Base-by-base conservation (phyloP, 2,113 vertebrate species). In the Tricholaema leucomelas region DNA sequence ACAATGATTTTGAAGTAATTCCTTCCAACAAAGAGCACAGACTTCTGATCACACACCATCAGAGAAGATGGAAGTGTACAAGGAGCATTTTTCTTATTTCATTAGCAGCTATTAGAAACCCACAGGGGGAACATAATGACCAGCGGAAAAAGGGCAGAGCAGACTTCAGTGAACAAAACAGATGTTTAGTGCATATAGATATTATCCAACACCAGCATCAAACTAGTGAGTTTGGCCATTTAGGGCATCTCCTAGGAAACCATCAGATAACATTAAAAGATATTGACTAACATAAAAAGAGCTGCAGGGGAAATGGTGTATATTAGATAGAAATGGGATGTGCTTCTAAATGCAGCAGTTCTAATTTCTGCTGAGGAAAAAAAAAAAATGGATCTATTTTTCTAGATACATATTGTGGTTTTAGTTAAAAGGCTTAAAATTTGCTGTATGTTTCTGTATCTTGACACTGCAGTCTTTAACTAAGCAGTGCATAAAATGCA, bases 221-320 rank as follows among this genome's bases (percentile, higher is more conserved):
- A 91, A 96, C 96, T 75, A 73, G 87, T 92, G 92, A 95, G 95
- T 95, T 90, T 96, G 95, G 96, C 96, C 94, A 67, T 96, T 94
- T 97, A 97, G 97, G 97, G 95, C 97, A 97, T 98, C 97, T 97
- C 97, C 97, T 98, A 98, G 97, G 98, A 97, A 98, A 98, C 98
- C 97, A 97, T 97, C 97, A 95, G 97, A 98, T 97, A 97, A 95
- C 93, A 96, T 97, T 87, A 90, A 93, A 95, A 97, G 95, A 97
- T 96, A 97, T 94, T 97, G 97, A 96, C 96, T 96, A 97, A 96
- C 96, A 96, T 97, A 96, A 97, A 97, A 97, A 95, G 95, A 97
- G 90, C 97, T 97, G 87, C 95, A 94, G 92, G 92, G 91, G 63
- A 96, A 97, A 96, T 2, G 25, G 94, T 48, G 64, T 92, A 66